Evolutionary conservation across 1,140 invertebrate species (phyloP).

Genomic region (Panulirus ornatus): DNA sequence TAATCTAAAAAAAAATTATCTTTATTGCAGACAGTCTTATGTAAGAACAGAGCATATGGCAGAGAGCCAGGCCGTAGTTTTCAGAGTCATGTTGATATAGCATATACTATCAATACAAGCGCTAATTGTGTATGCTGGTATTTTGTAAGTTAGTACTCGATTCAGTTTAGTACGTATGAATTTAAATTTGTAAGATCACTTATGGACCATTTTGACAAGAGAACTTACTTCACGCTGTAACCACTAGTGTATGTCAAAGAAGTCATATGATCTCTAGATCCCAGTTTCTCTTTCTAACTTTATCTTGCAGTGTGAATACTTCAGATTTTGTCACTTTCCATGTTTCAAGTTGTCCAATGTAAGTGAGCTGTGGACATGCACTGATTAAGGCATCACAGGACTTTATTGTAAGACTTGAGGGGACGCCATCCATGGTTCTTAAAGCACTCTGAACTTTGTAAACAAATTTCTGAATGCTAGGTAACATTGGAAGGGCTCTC

Average conservation of each 20-base stretch:
- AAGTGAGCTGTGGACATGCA: slow-evolving; percentile 42
- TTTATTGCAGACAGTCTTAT: too few relatives aligned
- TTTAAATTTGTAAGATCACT: too few relatives aligned
- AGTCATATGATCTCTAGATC: slow-evolving; percentile 55
- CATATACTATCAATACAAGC: too few relatives aligned
- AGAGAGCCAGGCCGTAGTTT: too few relatives aligned
- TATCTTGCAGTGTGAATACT: slow-evolving; percentile 30
- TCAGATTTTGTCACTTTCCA: slow-evolving; percentile 59
- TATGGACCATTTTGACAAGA: too few relatives aligned
- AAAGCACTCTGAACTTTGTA: slow-evolving; percentile 67
- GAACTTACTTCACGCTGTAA: too few relatives aligned
- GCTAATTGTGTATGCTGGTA: too few relatives aligned
- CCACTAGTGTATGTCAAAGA: neutral
- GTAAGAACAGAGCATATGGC: too few relatives aligned
- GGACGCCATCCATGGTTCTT: slow-evolving; percentile 35
- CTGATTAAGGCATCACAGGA: slow-evolving; percentile 51
- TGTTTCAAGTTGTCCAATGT: slow-evolving; percentile 58
- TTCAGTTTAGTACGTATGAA: too few relatives aligned
- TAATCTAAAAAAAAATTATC: too few relatives aligned
- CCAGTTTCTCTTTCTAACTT: slow-evolving; percentile 51
- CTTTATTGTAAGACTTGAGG: slow-evolving; percentile 47
- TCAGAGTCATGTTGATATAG: too few relatives aligned
- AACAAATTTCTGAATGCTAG: slow-evolving; percentile 63
- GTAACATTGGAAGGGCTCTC: slow-evolving; percentile 41
- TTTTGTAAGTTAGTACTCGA: too few relatives aligned